A percentile compares a stretch with the other conserved stretches of the same genome.
Evolutionary conservation across 2,888 invertebrate genomes (phyloP).

Genomic region (Emmelina monodactyla): DNA sequence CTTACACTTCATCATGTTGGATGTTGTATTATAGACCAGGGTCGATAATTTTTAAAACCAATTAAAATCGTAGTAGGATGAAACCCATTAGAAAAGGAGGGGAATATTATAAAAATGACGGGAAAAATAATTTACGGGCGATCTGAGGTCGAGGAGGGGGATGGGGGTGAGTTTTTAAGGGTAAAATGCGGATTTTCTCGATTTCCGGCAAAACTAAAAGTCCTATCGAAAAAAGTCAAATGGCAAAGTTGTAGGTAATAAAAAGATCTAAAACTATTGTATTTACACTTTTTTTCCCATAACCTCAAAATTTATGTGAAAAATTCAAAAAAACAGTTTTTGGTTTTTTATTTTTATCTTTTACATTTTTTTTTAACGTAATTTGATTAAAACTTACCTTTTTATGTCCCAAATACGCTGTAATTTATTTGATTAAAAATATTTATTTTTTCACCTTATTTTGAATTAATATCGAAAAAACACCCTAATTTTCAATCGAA

Average conservation of each 20-base stretch:
- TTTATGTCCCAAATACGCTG: not conserved
- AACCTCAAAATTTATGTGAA: conserved; percentile 9
- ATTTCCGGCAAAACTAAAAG: not conserved
- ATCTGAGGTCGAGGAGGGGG: no score
- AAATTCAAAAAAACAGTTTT: conserved; percentile 6
- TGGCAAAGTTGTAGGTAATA: conserved; percentile 8
- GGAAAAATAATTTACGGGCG: no score
- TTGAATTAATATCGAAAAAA: conserved; percentile 1
- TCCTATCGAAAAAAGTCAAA: conserved; percentile 4
- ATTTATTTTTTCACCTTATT: conserved; percentile 2
- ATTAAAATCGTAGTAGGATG: no score
- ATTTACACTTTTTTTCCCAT: conserved; percentile 8
- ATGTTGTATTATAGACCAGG: no score
- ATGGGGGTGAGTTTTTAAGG: not conserved
- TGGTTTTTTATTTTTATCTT: conserved; percentile 4
- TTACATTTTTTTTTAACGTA: not conserved
- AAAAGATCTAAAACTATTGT: conserved; percentile 8
- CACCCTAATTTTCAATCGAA: not conserved
- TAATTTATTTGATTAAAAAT: not conserved
- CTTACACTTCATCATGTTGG: no score
- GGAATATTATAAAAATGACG: no score
- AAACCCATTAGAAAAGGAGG: no score
- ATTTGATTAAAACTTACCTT: not conserved
- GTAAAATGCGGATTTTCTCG: not conserved
- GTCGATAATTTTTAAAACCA: no score